Evolutionary conservation across 2,113 vertebrate species (phyloP), one percentile per base, ranked within the genome.

Genomic region (Saimiri boliviensis): DNA sequence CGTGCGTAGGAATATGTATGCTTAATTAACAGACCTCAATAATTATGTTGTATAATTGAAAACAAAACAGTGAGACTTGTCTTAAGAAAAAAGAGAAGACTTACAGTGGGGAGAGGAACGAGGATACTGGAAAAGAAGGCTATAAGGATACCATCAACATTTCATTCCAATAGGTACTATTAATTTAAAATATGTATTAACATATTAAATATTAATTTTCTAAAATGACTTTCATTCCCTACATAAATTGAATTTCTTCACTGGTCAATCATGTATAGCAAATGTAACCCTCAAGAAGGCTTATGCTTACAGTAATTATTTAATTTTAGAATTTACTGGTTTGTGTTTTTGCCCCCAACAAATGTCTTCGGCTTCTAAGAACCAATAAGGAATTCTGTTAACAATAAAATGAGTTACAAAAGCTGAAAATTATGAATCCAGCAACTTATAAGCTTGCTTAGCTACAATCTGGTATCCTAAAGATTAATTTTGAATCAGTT

Each of bases 381-480:
- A 97, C 71, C 58, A 88, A 86, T 2, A 1, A 77, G 45, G 86
- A 98, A 97, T 86, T 94, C 76, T 96, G 63, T 96, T 93, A 98
- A 96, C 95, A 98, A 98, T 97, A 96, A 98, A 63, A 97, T 98
- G 98, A 97, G 80, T 79, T 90, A 80, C 86, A 94, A 90, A 92
- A 68, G 60, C 47, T 83, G 95, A 84, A 96, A 97, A 88, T 97
- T 98, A 97, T 93, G 74, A 98, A 96, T 86, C 93, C 66, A 84
- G 92, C 45, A 98, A 96, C 85, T 97, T 97, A 77, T 73, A 97
- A 95, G 98, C 98, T 98, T 98, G 98, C 98, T 97, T 98, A 98
- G 98, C 98, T 98, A 98, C 98, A 97, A 42, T 91, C 81, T 77
- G 77, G 80, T 60, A 92, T 92, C 42, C 37, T 79, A 0, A 2